Evolutionary conservation across 2,113 vertebrate species (phyloP), one percentile per base, ranked within the genome.

Genomic region (Hypomesus transpacificus): DNA sequence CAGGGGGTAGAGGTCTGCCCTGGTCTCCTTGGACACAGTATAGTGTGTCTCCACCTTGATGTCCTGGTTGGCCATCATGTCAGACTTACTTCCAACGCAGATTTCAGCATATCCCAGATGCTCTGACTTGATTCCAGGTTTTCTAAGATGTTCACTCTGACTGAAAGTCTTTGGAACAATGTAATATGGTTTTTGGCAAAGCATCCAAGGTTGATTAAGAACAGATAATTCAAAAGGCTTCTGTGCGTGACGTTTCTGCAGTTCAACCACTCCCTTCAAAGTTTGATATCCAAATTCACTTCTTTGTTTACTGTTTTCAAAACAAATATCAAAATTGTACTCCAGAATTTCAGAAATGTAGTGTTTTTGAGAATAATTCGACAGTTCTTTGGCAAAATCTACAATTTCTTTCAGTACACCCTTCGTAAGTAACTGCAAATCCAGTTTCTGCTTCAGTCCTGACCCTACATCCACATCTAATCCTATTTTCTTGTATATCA

Each of bases 381-480:
- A 75, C 14, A 17, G 4, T 0, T 69, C 51, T 71, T 39, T 75
- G 8, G 70, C 74, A 50, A 85, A 85, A 1, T 71, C 18, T 18
- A 28, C 70, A 1, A 85, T 22, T 14, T 85, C 81, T 64, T 79
- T 56, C 60, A 85, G 77, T 24, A 73, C 74, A 16, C 14, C 68
- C 3, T 85, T 85, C 0, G 68, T 81, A 21, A 85, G 57, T 34
- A 75, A 67, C 14, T 14, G 0, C 20, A 3, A 8, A 52, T 81
- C 76, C 13, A 85, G 28, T 65, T 72, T 79, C 0, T 77, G 67
- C 17, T 57, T 60, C 58, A 65, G 63, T 26, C 77, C 69, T 17
- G 77, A 24, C 0, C 69, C 79, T 0, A 58, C 79, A 21, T 85
- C 83, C 69, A 83, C 83, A 34, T 83, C 75, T 22, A 85, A 6